These are phyloP conservation scores for Pachycephala philippinensis DNA, from an alignment of 2,113 vertebrate genomes.

Conservation along the genomic window DNA sequence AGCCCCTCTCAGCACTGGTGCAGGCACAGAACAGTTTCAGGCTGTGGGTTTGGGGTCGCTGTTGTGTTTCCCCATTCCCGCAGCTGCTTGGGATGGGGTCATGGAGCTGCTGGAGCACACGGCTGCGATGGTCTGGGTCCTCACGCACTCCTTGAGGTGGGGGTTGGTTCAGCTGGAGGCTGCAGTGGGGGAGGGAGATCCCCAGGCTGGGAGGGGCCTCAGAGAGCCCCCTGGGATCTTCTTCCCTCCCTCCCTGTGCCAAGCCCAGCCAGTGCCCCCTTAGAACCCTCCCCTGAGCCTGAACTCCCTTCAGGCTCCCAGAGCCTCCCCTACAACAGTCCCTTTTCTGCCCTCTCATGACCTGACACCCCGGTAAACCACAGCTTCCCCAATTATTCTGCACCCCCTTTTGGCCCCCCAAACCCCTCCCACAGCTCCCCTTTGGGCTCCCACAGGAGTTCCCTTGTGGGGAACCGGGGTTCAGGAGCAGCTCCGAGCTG, in stretches of 20 bases:
- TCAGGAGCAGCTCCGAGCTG: background rate
- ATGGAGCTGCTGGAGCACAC: background rate
- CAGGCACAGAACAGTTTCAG: background rate
- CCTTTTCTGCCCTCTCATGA: background rate
- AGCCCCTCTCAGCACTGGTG: accelerated
- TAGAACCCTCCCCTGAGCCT: accelerated
- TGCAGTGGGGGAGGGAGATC: background rate
- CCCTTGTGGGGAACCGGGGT: accelerated
- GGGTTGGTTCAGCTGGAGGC: background rate
- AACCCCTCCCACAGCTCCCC: background rate
- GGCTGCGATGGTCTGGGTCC: background rate
- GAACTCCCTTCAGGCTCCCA: background rate
- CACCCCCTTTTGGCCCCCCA: background rate
- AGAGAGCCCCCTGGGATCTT: background rate
- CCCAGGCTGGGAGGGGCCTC: background rate
- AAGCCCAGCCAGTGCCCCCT: accelerated
- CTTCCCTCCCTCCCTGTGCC: background rate
- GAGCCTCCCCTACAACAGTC: background rate
- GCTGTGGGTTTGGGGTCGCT: background rate
- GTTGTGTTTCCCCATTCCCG: background rate
- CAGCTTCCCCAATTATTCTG: background rate
- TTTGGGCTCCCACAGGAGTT: background rate
- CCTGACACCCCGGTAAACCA: background rate
- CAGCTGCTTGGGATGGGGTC: background rate
- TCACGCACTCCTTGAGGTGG: background rate